Base-by-base conservation (phyloP, 2,888 invertebrate genomes). In the Phragmatobia fuliginosa region DNA sequence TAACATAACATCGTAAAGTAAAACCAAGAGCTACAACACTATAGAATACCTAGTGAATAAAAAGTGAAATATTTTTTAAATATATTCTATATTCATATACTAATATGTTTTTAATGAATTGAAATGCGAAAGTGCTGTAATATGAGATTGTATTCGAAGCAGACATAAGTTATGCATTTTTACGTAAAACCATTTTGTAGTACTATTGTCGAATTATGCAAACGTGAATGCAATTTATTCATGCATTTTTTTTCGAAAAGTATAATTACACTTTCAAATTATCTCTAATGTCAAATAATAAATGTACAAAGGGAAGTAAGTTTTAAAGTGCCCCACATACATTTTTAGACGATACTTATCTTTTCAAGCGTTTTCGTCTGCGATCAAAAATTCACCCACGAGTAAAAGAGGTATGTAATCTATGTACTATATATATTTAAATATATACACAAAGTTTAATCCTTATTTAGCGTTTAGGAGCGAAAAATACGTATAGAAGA, bases 111-210 rank as follows among this genome's bases (percentile, higher is more conserved):
- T 56, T 56, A 56, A 56, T 56, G 56, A 28, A 28, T 28, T 16
- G 16, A 11, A 16, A 56, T 6, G 56, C 14, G 56, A 28, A 56
- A 56, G 56, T 28, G 56, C 16, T 56, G 56, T 25, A 56, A 56
- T 56, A 16, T 28, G 16, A 56, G 28, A 28, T 28, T 56, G 25
- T 56, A 14, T 56, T 56, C 28, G 56, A 56, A 28, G 16, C 11
- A 56, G 25, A 56, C 14, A 56, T 56, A 56, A 16, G 14, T 56
- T 56, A 28, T 56, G 56, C 56, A 28, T 28, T 7, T 36, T 33
- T 56, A 64, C 25, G 64, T 52, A 33, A 49, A 49, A 33, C 56
- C 36, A 63, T 56, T 64, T 33, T 49, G 36, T 64, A 64, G 33
- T 33, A 49, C 64, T 56, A 64, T 36, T 64, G 64, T 56, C 25